phyloP scores from a whole-genome alignment of 1,140 invertebrate species.

The Sitophilus oryzae region DNA sequence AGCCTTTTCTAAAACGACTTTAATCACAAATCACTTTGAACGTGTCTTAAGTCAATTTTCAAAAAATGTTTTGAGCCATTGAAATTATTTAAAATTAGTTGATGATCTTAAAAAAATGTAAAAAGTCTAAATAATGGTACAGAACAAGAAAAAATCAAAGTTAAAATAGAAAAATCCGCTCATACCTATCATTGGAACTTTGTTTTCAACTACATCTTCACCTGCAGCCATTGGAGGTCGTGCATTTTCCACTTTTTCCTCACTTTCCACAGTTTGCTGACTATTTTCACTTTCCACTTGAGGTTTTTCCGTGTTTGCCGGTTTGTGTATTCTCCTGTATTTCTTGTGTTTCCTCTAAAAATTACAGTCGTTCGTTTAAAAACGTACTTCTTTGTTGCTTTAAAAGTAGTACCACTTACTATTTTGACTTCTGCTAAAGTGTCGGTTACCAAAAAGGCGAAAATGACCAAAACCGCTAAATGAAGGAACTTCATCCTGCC shows the following conservation, averaged over 20 bases:
- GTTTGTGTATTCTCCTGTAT: slow-evolving; percentile 8
- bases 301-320: background rate
- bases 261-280: slow-evolving; percentile 5
- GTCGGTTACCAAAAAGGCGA: slow-evolving; percentile 24
- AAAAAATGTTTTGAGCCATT: too few relatives aligned
- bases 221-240: slow-evolving; percentile 20
- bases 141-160: too few relatives aligned
- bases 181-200: slow-evolving; percentile 30
- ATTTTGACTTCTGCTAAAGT: slow-evolving; percentile 22
- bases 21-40: too few relatives aligned
- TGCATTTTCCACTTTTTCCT: slow-evolving; percentile 6
- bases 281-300: too few relatives aligned
- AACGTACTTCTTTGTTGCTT: background rate
- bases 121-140: too few relatives aligned
- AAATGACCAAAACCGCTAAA: slow-evolving; percentile 16
- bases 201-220: slow-evolving; percentile 28
- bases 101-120: too few relatives aligned
- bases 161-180: too few relatives aligned
- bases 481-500: slow-evolving; percentile 32
- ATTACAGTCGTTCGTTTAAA: background rate
- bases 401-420: slow-evolving; percentile 21
- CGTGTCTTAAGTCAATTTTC: too few relatives aligned
- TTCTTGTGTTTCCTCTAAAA: slow-evolving; percentile 18
- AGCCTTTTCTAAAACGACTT: too few relatives aligned
- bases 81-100: too few relatives aligned